Base-by-base conservation (phyloP, 2,797 vertebrate genomes). In the Rhinichthys osculus region DNA sequence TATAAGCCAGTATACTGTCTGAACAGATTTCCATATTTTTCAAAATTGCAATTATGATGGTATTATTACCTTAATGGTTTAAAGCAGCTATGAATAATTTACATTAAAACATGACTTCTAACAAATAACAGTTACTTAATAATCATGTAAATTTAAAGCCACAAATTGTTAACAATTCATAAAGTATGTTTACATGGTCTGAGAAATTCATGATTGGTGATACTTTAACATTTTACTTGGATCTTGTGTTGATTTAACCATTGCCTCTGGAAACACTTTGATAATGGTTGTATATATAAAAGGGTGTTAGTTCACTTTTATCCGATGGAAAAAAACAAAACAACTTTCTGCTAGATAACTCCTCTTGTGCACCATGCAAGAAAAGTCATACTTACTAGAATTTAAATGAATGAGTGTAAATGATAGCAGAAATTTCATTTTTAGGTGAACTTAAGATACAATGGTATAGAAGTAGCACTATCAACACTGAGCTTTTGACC, bases 21-120 rank as follows among this genome's bases (percentile, higher is more conserved):
- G 62, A 84, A 54, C 17, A 59, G 62, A 70, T 84, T 66, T 77
- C 6, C 74, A 71, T 84, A 40, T 67, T 72, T 72, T 59, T 71
- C 1, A 33, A 71, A 70, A 79, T 35, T 23, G 30, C 69, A 72
- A 80, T 79, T 57, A 79, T 27, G 8, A n/a, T 38, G 40, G 14
- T n/a, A 47, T 62, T 27, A 27, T 27, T 27, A 47, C 42, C 7
- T 47, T 79, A 4, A 59, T 19, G 33, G 14, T 44, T 76, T n/a
- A 59, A 59, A 78, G 3, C 11, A 54, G 72, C 33, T 9, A 40
- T 67, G 2, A 84, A 77, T 76, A 66, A 76, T 67, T 21, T 67
- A 9, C 9, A 66, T 67, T 40, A 50, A 77, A 33, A 54, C 30
- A 47, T 40, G 72, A 3, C 27, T 47, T 62, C 7, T 35, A 66